These are phyloP conservation scores for Dasysyrphus tricinctus DNA, from an alignment of 2,888 invertebrate genomes.

Conservation along the genomic window DNA sequence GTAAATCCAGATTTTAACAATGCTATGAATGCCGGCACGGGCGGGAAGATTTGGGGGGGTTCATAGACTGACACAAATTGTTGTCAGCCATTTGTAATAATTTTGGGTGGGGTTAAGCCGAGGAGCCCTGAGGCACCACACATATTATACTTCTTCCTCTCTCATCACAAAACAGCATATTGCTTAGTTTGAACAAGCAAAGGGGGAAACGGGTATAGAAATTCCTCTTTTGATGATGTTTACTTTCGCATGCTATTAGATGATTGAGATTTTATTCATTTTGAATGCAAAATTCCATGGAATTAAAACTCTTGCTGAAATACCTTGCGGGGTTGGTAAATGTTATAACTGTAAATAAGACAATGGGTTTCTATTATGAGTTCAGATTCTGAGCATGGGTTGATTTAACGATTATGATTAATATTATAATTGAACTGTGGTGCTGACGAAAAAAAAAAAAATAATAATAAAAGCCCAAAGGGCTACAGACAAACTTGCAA, in stretches of 20 bases:
- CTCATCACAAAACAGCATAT: conserved; percentile 34
- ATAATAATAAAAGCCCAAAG: background rate
- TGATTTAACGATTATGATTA: conserved; percentile 29
- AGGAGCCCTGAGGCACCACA: conserved; percentile 41
- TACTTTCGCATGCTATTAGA: conserved; percentile 60
- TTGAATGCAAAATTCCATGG: conserved; percentile 33
- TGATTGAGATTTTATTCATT: conserved; percentile 59
- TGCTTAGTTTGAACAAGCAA: conserved; percentile 2
- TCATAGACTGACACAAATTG: conserved; percentile 60
- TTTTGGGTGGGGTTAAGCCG: conserved; percentile 39
- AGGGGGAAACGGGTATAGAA: background rate
- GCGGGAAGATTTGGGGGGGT: background rate
- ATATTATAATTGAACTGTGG: conserved; percentile 21
- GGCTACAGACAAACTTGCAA: no score
- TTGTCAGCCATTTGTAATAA: conserved; percentile 71
- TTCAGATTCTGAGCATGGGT: conserved; percentile 4
- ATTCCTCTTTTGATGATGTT: conserved; percentile 48
- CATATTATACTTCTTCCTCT: conserved; percentile 28
- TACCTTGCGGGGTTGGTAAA: conserved; percentile 27
- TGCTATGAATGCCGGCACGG: conserved; percentile 14
- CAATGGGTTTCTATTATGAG: conserved; percentile 17
- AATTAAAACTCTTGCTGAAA: conserved; percentile 25
- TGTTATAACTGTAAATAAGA: conserved; percentile 12
- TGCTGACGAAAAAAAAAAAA: background rate
- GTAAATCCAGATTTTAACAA: conserved; percentile 65